A percentile compares a stretch with the other conserved stretches of the same genome.
Conservation (phyloP, 92 coral and sea anemone species). For the Parazoanthus swiftii region DNA sequence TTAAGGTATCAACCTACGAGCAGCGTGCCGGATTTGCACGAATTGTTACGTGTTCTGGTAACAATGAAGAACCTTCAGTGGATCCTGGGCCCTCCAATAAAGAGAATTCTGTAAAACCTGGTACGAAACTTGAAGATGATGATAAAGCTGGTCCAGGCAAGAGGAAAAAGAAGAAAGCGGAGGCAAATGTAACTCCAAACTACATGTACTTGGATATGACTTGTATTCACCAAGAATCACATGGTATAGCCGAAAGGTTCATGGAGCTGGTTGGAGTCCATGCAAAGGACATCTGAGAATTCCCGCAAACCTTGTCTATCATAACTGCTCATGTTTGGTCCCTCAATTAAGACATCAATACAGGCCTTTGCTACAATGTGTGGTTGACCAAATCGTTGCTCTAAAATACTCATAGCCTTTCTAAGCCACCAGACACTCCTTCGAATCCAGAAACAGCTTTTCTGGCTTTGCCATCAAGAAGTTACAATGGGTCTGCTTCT, state of each 20-base stretch:
- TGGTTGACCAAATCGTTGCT: conserved; percentile 24
- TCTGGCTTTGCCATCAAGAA: conserved; percentile 49
- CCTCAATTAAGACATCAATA: conserved; percentile 49
- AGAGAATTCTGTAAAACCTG: no score
- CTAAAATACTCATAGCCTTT: not conserved
- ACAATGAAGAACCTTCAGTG: no score
- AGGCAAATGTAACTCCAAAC: no score
- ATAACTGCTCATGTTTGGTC: conserved; percentile 43
- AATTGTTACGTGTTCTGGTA: no score
- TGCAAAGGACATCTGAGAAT: conserved; percentile 47
- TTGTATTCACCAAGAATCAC: no score
- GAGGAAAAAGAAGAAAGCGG: no score
- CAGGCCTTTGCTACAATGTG: conserved; percentile 49
- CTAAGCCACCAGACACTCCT: not conserved
- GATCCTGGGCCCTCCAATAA: no score
- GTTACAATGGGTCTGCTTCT: conserved; percentile 37
- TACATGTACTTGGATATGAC: no score
- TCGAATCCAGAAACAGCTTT: conserved; percentile 40
- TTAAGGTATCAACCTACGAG: no score
- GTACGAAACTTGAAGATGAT: no score
- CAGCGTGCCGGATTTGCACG: no score
- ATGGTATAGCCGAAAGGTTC: conserved; percentile 43
- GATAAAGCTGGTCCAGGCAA: no score
- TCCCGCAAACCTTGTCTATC: conserved; percentile 30
- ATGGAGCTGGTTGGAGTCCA: conserved; percentile 57